These are phyloP conservation scores for Hypotaenidia philippensis DNA, from an alignment of 2,797 vertebrate genomes.

Conservation along the genomic window DNA sequence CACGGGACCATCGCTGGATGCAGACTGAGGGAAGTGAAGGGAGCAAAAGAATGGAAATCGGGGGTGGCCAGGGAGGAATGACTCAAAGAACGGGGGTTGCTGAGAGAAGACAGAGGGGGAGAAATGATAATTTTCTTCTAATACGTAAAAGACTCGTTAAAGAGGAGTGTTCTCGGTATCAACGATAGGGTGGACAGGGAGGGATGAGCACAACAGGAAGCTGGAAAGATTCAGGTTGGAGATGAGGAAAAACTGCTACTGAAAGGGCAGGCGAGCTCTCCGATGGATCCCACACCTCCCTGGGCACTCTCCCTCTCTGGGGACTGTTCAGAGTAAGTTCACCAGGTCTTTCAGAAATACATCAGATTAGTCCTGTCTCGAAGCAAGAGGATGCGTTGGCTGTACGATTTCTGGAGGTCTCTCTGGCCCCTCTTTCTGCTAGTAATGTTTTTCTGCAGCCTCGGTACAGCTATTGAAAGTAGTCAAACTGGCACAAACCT, in stretches of 20 bases:
- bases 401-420: neutral
- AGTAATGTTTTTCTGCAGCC: neutral
- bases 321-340: neutral
- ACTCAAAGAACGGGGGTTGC: neutral
- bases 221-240: neutral
- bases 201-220: neutral
- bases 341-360: neutral
- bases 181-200: neutral
- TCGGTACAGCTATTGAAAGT: neutral
- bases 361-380: neutral
- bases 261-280: neutral
- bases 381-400: neutral
- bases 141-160: neutral
- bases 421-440: neutral
- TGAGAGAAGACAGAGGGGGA: neutral
- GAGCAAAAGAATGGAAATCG: neutral
- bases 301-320: neutral
- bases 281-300: neutral
- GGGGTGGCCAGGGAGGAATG: neutral
- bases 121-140: neutral
- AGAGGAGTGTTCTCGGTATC: neutral
- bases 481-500: constrained; percentile 35
- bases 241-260: neutral
- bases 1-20: neutral
- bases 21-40: neutral